phyloP scores from a whole-genome alignment of 2,888 invertebrate species.

The Drosophila kuntzei region DNA sequence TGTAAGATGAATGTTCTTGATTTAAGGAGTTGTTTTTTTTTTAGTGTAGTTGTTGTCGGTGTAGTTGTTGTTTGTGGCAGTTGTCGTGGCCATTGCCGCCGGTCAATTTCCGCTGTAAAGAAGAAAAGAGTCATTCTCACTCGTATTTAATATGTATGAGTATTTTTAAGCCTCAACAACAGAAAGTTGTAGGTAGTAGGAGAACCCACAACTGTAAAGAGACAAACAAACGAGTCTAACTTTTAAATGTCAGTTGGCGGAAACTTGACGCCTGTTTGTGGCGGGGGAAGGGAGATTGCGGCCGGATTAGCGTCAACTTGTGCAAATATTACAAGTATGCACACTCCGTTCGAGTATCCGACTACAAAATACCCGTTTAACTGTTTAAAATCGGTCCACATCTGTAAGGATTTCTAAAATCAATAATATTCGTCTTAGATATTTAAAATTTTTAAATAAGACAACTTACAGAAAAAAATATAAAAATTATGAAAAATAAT shows the following conservation, averaged over 20 bases:
- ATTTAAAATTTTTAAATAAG: too few species aligned
- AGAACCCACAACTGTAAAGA: conserved; percentile 19
- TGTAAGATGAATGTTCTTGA: too few species aligned
- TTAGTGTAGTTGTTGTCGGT: neutral
- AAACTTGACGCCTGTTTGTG: conserved; percentile 44
- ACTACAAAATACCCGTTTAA: neutral
- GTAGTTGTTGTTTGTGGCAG: neutral
- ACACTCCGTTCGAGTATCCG: neutral
- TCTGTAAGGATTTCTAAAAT: too few species aligned
- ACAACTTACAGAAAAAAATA: too few species aligned
- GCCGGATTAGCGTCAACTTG: conserved; percentile 56
- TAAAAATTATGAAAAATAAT: too few species aligned
- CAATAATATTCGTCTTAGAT: too few species aligned
- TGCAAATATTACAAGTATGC: conserved; percentile 39
- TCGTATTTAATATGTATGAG: conserved; percentile 49
- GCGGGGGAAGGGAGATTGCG: conserved; percentile 25
- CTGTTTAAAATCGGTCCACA: too few species aligned
- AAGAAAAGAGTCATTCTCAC: conserved; percentile 25
- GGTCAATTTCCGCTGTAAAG: conserved; percentile 71
- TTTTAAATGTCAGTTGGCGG: conserved; percentile 63
- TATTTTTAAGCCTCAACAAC: conserved; percentile 45
- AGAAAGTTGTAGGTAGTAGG: conserved; percentile 2
- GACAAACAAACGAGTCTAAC: conserved; percentile 59
- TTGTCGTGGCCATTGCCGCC: conserved; percentile 58
- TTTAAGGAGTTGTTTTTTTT: too few species aligned